Evolutionary conservation across 2,888 invertebrate genomes (phyloP).

Genomic region (Rhogogaster chlorosoma): DNA sequence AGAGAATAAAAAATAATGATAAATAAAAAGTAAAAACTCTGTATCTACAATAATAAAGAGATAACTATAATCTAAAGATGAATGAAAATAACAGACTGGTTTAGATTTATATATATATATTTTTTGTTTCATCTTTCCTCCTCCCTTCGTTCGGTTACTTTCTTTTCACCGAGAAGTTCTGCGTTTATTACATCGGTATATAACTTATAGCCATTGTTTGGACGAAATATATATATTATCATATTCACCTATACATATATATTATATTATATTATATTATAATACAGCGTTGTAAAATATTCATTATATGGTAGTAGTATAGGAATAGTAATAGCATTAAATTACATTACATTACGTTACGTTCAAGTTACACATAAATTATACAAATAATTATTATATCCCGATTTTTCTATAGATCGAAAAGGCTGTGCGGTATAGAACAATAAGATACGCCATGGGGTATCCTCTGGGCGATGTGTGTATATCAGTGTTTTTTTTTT

Average conservation of each 20-base stretch:
- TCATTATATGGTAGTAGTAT: neutral
- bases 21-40: no score
- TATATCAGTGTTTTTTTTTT: neutral
- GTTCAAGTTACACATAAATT: neutral
- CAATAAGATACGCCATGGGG: conserved; percentile 63
- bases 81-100: neutral
- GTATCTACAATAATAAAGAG: neutral
- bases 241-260: conserved; percentile 58
- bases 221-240: conserved; percentile 69
- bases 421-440: neutral
- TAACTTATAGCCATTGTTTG: conserved; percentile 70
- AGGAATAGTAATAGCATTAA: neutral
- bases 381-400: neutral
- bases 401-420: neutral
- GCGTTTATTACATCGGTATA: conserved; percentile 55
- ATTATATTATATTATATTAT: conserved; percentile 56
- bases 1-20: no score
- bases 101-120: no score
- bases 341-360: neutral
- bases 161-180: neutral
- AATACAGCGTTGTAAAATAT: conserved; percentile 63
- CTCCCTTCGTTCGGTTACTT: neutral
- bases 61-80: neutral
- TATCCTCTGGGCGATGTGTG: conserved; percentile 52
- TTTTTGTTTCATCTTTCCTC: neutral